These are phyloP conservation scores for Cephus sareptanus DNA, from an alignment of 2,888 invertebrate genomes.

Conservation along the genomic window DNA sequence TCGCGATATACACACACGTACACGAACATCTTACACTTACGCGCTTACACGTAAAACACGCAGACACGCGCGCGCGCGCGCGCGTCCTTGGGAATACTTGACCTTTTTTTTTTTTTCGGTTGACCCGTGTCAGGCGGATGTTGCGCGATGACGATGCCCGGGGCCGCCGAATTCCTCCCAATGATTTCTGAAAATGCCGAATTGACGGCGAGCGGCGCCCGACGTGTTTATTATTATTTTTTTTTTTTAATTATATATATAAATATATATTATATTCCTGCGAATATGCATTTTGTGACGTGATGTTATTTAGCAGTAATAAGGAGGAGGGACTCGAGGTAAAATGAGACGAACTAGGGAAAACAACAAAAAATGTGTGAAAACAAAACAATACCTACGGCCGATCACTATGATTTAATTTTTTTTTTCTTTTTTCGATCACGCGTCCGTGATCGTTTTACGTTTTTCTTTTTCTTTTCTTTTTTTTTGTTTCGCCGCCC, in stretches of 20 bases:
- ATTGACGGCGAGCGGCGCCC: background rate
- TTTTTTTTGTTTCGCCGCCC: background rate
- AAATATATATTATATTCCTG: slow-evolving; percentile 85
- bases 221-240: slow-evolving; percentile 30
- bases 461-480: background rate
- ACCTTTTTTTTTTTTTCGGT: slow-evolving; percentile 47
- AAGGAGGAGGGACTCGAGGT: slow-evolving; percentile 62
- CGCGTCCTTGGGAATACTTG: slow-evolving; percentile 54
- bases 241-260: slow-evolving; percentile 67
- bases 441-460: background rate
- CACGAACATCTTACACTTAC: background rate
- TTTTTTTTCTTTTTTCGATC: slow-evolving; percentile 9
- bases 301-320: slow-evolving; percentile 75
- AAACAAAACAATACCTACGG: background rate
- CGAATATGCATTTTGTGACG: slow-evolving; percentile 82
- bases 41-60: background rate
- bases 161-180: slow-evolving; percentile 59
- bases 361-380: background rate
- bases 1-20: slow-evolving; percentile 29
- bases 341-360: background rate
- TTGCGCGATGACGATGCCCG: slow-evolving; percentile 50
- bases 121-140: slow-evolving; percentile 57
- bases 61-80: slow-evolving; percentile 20
- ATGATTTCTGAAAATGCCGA: slow-evolving; percentile 34
- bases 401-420: slow-evolving; percentile 1